Evolutionary conservation across 2,113 vertebrate genomes (phyloP).

Genomic region (Pterophyllum scalare): DNA sequence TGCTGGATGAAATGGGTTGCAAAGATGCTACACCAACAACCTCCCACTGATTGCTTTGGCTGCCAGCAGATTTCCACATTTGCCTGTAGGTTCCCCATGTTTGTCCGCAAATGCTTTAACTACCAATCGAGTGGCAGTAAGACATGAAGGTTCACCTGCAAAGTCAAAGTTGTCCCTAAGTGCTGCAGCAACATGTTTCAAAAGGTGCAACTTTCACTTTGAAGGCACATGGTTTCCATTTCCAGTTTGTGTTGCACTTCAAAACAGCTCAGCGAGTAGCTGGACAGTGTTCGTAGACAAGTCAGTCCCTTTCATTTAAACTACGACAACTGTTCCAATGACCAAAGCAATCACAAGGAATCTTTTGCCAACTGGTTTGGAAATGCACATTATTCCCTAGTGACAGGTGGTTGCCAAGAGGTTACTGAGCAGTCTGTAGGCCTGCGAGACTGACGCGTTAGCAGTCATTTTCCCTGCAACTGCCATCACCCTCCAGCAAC

Average conservation of each 20-base stretch:
- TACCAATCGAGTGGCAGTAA: background rate
- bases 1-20: background rate
- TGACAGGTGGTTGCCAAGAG: background rate
- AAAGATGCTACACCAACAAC: too few species aligned
- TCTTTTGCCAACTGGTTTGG: too few species aligned
- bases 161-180: background rate
- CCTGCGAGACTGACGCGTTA: background rate
- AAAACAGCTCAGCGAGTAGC: background rate
- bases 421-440: background rate
- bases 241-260: background rate
- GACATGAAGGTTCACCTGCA: accelerated
- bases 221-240: background rate
- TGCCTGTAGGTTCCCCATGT: too few species aligned
- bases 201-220: background rate
- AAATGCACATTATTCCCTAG: accelerated
- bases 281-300: background rate
- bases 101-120: background rate
- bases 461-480: too few species aligned
- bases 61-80: too few species aligned
- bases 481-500: background rate
- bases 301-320: background rate
- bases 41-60: too few species aligned
- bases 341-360: background rate
- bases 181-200: background rate
- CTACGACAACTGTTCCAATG: background rate